phyloP scores from a whole-genome alignment of 2,797 vertebrate species.

The Rhinatrema bivittatum region DNA sequence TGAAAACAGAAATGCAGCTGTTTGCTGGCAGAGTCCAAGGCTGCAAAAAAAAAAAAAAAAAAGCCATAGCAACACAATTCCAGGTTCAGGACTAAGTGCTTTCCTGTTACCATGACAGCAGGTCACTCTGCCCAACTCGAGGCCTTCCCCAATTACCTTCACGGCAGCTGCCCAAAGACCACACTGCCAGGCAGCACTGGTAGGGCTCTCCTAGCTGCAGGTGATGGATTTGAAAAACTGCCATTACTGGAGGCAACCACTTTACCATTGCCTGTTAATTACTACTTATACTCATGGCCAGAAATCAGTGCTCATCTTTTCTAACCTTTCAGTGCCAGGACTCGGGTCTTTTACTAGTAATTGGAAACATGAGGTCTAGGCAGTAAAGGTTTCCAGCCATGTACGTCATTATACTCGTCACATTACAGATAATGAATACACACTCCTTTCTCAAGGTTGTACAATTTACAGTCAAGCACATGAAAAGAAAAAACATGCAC shows the following conservation, averaged over 20 bases:
- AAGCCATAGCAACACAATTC: neutral
- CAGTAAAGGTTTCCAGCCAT: no score
- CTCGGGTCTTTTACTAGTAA: constrained; percentile 5
- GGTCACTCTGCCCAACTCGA: neutral
- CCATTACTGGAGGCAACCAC: neutral
- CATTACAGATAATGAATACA: no score
- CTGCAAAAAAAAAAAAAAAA: no score
- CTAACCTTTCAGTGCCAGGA: constrained; percentile 4
- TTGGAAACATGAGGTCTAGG: constrained; percentile 6
- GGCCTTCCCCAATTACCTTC: neutral
- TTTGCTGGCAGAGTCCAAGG: no score
- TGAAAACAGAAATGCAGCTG: no score
- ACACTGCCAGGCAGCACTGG: neutral
- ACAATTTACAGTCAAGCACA: no score
- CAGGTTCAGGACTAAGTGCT: neutral
- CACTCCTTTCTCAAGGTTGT: no score
- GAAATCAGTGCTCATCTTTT: constrained; percentile 7
- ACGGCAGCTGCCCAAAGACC: neutral
- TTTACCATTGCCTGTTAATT: neutral
- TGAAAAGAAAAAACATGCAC: no score
- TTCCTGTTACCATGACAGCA: neutral
- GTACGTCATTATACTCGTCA: no score
- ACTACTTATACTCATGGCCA: neutral
- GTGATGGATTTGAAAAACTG: constrained; percentile 3
- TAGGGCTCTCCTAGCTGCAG: neutral